Conservation (phyloP, 2,113 vertebrate species). For the Neomonachus schauinslandi region DNA sequence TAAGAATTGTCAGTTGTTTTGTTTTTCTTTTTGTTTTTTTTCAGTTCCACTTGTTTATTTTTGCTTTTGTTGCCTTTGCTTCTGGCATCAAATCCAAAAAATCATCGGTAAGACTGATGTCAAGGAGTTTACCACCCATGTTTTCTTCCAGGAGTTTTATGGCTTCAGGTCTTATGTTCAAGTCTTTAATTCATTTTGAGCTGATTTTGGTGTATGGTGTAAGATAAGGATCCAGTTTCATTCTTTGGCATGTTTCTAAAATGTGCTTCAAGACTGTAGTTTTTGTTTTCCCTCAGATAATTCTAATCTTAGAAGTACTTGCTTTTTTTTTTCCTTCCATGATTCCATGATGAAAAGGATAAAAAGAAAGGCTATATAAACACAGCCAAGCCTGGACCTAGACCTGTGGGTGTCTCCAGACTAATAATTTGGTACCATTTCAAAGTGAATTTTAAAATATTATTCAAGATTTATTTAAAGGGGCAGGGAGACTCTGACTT, state of each 20-base stretch:
- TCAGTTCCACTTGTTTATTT: background rate
- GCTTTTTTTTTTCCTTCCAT: background rate
- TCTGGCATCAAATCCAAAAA: background rate
- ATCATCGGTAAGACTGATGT: background rate
- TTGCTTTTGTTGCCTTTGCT: background rate
- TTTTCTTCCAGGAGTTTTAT: background rate
- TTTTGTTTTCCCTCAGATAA: conserved; percentile 56
- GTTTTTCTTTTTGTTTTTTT: background rate
- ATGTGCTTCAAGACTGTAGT: background rate
- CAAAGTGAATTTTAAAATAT: conserved; percentile 61
- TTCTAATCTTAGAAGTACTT: background rate
- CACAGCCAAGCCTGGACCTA: background rate
- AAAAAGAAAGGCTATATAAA: conserved; percentile 31
- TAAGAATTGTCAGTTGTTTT: background rate
- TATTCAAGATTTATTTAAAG: conserved; percentile 47
- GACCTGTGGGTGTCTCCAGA: conserved; percentile 4
- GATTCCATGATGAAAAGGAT: conserved; percentile 41
- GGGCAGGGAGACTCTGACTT: background rate
- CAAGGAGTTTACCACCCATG: background rate
- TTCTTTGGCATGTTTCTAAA: background rate
- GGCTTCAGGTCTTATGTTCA: background rate
- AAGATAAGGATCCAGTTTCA: background rate
- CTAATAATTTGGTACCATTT: conserved; percentile 25
- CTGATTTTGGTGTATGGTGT: background rate
- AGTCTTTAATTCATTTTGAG: background rate